Percentiles rank a stretch among this genome's conserved stretches.
phyloP scores from a whole-genome alignment of 2,113 vertebrate species.

The Sphyrna mokarran region DNA sequence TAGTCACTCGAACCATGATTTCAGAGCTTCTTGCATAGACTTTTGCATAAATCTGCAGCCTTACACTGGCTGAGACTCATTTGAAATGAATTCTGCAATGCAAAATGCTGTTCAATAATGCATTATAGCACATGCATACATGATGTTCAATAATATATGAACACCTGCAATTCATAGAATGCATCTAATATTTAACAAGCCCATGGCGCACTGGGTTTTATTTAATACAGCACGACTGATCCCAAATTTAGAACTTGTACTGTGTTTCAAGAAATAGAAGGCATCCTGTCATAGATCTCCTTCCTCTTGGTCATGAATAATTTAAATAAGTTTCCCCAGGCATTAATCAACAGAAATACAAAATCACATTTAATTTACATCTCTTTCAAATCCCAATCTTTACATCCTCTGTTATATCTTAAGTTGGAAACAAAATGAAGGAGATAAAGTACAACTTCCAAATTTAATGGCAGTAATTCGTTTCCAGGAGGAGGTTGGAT shows the following conservation, averaged over 20 bases:
- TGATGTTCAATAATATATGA: neutral
- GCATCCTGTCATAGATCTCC: neutral
- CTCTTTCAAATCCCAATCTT: neutral
- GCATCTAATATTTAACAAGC: neutral
- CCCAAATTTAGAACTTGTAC: neutral
- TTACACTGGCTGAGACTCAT: neutral
- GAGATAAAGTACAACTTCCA: neutral
- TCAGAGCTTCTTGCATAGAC: neutral
- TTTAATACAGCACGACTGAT: neutral
- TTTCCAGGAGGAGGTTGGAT: neutral
- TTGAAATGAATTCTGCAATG: neutral
- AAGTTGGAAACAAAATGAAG: neutral
- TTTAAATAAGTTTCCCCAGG: neutral
- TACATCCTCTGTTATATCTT: neutral
- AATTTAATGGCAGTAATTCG: neutral
- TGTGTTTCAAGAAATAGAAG: neutral
- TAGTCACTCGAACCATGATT: neutral
- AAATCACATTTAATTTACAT: neutral
- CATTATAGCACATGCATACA: neutral
- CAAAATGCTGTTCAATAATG: conserved; percentile 20
- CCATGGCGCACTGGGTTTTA: neutral
- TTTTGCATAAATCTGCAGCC: neutral
- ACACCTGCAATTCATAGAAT: neutral
- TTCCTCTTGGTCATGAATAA: neutral
- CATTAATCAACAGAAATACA: neutral